These are phyloP conservation scores for Gerris buenoi DNA, from an alignment of 1,140 invertebrate species.

Conservation along the genomic window DNA sequence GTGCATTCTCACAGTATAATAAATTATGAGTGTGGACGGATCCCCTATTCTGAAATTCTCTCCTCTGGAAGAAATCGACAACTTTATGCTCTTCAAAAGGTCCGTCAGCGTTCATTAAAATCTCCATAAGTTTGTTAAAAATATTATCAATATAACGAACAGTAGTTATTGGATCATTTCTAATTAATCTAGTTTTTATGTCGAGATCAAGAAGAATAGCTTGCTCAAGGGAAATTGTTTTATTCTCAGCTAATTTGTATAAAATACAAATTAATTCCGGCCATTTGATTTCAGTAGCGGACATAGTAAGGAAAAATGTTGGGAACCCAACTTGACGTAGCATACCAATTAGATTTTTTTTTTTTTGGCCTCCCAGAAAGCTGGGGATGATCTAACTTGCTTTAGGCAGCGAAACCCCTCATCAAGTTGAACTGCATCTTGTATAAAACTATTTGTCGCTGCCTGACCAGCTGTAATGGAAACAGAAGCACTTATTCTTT, in stretches of 20 bases:
- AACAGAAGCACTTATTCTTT: too few species aligned
- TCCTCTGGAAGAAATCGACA: neutral
- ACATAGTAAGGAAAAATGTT: neutral
- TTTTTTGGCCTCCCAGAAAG: neutral
- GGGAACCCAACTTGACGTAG: neutral
- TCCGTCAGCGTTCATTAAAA: neutral
- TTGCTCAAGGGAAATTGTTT: neutral
- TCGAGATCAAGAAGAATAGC: neutral
- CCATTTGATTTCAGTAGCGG: neutral
- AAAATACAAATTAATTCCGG: neutral
- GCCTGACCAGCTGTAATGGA: neutral
- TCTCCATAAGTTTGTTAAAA: neutral
- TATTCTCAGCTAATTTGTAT: neutral
- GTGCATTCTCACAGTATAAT: too few species aligned
- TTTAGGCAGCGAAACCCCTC: neutral
- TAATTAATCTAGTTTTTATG: neutral
- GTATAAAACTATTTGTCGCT: neutral
- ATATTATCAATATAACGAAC: neutral
- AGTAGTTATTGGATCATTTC: neutral
- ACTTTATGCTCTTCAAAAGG: neutral
- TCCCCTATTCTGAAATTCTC: too few species aligned
- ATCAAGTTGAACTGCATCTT: neutral
- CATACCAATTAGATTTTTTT: neutral
- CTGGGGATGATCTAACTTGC: neutral
- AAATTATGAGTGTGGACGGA: too few species aligned